Conservation (phyloP, 2,113 vertebrate genomes). For the Erythrolamprus reginae region DNA sequence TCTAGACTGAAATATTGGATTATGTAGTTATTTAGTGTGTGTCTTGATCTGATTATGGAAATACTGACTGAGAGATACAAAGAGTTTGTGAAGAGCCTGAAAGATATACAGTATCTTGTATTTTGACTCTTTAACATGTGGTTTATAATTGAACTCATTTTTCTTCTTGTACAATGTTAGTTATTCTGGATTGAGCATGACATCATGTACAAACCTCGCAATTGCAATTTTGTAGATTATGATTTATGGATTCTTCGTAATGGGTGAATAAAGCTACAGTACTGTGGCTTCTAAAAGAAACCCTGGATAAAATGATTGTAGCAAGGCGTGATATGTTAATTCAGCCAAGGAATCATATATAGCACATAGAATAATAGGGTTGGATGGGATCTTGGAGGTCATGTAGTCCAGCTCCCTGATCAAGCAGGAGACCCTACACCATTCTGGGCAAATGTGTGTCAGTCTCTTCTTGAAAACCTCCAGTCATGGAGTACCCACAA, state of each 20-base stretch:
- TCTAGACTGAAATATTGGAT: not conserved
- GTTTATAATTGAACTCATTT: not conserved
- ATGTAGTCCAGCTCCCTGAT: not conserved
- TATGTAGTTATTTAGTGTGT: not conserved
- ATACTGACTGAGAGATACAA: not conserved
- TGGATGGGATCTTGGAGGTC: too few relatives aligned
- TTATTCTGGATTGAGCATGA: not conserved
- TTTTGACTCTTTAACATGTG: not conserved
- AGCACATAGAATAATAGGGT: too few relatives aligned
- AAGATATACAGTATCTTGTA: not conserved
- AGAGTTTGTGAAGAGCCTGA: not conserved
- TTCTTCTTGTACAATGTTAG: not conserved
- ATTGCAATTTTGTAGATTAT: not conserved
- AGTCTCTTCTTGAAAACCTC: too few relatives aligned
- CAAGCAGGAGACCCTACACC: not conserved
- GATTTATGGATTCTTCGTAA: not conserved
- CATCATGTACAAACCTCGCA: not conserved
- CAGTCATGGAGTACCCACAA: too few relatives aligned
- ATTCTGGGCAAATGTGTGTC: not conserved
- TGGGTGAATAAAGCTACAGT: not conserved
- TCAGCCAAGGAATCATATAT: not conserved
- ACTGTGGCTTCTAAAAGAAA: not conserved
- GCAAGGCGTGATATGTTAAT: not conserved
- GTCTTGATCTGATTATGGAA: not conserved
- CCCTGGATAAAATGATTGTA: not conserved